These are phyloP conservation scores for Eulithis prunata DNA, from an alignment of 2,888 invertebrate species.

Conservation along the genomic window DNA sequence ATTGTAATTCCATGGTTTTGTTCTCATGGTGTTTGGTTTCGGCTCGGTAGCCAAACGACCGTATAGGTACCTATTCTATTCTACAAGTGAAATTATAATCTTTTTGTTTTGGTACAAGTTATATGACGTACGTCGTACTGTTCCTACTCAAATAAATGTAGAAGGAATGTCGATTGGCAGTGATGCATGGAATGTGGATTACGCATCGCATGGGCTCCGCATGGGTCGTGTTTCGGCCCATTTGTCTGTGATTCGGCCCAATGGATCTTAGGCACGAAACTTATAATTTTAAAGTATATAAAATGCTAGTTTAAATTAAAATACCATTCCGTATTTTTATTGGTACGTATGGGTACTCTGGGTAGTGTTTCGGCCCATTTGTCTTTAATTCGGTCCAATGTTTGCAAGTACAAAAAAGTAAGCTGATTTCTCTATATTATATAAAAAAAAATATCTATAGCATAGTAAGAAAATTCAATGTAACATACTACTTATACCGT, in stretches of 20 bases:
- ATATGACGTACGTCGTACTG: too few relatives aligned
- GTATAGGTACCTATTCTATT: neutral
- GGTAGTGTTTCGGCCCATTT: neutral
- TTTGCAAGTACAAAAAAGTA: too few relatives aligned
- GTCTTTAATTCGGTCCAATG: neutral
- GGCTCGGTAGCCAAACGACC: constrained; percentile 36
- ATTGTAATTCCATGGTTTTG: constrained; percentile 35
- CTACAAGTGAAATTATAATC: constrained; percentile 23
- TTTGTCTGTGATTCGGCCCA: neutral
- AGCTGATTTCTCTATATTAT: too few relatives aligned
- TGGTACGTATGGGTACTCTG: neutral
- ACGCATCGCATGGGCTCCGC: too few relatives aligned
- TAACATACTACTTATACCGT: too few relatives aligned
- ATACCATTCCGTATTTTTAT: neutral
- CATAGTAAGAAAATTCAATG: too few relatives aligned
- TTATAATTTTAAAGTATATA: neutral
- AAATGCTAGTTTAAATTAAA: too few relatives aligned
- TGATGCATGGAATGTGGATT: too few relatives aligned
- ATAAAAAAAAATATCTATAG: too few relatives aligned
- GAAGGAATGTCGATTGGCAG: neutral
- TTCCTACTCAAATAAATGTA: neutral
- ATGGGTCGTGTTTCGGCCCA: neutral
- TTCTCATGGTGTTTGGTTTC: constrained; percentile 37
- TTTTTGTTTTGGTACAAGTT: constrained; percentile 1
- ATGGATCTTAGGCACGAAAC: too few relatives aligned